Percentiles rank a stretch among this genome's conserved stretches.
Evolutionary conservation across 2,797 vertebrate genomes (phyloP).

Genomic region (Lateolabrax maculatus): DNA sequence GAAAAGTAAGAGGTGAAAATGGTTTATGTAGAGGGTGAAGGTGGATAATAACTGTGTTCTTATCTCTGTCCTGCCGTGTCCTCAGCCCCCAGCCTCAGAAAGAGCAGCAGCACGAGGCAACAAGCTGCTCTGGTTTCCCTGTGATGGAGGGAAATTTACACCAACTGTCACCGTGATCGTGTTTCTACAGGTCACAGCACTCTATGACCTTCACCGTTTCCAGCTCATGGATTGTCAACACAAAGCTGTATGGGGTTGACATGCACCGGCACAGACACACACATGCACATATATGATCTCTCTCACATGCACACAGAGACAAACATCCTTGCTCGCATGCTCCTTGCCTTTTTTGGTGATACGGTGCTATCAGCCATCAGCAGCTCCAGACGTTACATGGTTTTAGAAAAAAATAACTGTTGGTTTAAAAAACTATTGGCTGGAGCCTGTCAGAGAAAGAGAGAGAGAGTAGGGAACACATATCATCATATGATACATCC

Average conservation of each 20-base stretch:
- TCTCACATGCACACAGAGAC: not conserved
- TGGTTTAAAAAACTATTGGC: slow-evolving; percentile 14
- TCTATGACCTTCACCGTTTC: slow-evolving; percentile 55
- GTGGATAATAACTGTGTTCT: slow-evolving; percentile 48
- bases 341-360: slow-evolving; percentile 16
- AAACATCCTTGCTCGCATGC: not conserved
- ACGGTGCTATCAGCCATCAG: slow-evolving; percentile 35
- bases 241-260: slow-evolving; percentile 25
- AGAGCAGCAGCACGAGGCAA: slow-evolving; percentile 20
- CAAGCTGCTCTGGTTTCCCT: slow-evolving; percentile 22
- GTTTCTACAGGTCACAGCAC: slow-evolving; percentile 56
- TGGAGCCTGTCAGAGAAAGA: not conserved
- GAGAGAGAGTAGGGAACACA: slow-evolving; percentile 3
- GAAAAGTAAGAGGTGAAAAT: slow-evolving; percentile 28
- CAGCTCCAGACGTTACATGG: not conserved
- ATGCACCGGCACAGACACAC: not conserved
- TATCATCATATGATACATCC: not conserved
- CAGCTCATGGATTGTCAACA: slow-evolving; percentile 30
- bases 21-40: slow-evolving; percentile 35
- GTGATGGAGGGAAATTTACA: slow-evolving; percentile 58
- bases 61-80: slow-evolving; percentile 25
- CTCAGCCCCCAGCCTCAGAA: slow-evolving; percentile 1
- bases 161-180: slow-evolving; percentile 50
- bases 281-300: not conserved
- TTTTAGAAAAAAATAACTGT: slow-evolving; percentile 10